These are phyloP conservation scores for Silurus asotus DNA, from an alignment of 2,113 vertebrate genomes.

Conservation along the genomic window DNA sequence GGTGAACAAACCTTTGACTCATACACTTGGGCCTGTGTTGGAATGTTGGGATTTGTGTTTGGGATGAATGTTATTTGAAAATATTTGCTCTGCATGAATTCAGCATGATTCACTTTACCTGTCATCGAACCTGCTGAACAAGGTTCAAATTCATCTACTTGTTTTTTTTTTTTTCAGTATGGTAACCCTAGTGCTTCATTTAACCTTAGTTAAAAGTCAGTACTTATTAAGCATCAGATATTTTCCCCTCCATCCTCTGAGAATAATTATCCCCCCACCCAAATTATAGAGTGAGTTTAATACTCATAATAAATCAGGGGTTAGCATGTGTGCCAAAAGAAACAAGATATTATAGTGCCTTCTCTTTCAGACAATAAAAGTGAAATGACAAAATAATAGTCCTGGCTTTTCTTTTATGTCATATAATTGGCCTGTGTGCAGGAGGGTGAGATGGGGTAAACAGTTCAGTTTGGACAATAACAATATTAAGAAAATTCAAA, in stretches of 20 bases:
- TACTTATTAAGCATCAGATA: constrained; percentile 28
- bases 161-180: not conserved
- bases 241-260: constrained; percentile 31
- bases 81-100: not conserved
- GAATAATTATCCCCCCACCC: constrained; percentile 6
- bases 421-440: not conserved
- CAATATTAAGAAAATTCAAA: constrained; percentile 10
- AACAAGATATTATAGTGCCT: constrained; percentile 21
- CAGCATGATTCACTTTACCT: not conserved
- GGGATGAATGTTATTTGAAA: not conserved
- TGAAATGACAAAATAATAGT: constrained; percentile 35
- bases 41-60: constrained; percentile 10
- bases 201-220: constrained; percentile 20
- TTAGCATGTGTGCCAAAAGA: constrained; percentile 21
- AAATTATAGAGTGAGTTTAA: constrained; percentile 39
- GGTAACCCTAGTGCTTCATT: constrained; percentile 18
- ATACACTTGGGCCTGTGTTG: not conserved
- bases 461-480: constrained; percentile 9
- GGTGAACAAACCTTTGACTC: not conserved
- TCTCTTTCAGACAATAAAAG: constrained; percentile 14
- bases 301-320: constrained; percentile 27
- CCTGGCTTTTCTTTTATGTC: constrained; percentile 10
- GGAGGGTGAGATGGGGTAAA: not conserved
- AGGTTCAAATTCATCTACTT: not conserved
- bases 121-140: not conserved